A percentile compares a stretch with the other conserved stretches of the same genome.
phyloP scores from a whole-genome alignment of 2,888 invertebrate species.

The Caenorhabditis wallacei region DNA sequence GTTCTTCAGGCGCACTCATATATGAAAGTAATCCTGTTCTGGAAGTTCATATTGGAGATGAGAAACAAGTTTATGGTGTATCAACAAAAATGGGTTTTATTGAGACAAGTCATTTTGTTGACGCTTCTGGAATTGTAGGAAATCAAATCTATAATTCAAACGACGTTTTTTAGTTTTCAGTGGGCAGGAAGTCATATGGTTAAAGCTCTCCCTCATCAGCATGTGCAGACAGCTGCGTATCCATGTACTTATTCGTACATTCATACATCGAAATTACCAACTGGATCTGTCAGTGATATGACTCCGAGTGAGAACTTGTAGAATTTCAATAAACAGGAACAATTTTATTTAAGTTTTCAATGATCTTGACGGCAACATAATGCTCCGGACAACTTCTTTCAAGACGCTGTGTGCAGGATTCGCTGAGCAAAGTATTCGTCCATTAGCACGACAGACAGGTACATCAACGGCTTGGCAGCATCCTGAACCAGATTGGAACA shows the following conservation, averaged over 20 bases:
- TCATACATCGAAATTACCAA: constrained; percentile 76
- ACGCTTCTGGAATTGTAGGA: constrained; percentile 91
- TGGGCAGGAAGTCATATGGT: constrained; percentile 79
- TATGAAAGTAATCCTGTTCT: constrained; percentile 69
- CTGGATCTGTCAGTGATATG: constrained; percentile 85
- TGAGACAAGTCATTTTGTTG: constrained; percentile 94
- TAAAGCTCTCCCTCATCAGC: constrained; percentile 74
- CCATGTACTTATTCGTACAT: constrained; percentile 82
- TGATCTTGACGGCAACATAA: constrained; percentile 92
- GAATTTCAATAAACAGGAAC: background rate
- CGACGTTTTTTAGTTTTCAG: constrained; percentile 79
- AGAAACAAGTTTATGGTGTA: constrained; percentile 87
- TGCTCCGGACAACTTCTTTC: constrained; percentile 87
- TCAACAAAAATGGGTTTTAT: constrained; percentile 89
- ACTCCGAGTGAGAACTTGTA: constrained; percentile 89
- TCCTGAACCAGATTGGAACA: constrained; percentile 91
- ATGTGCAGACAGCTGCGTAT: constrained; percentile 77
- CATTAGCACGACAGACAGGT: constrained; percentile 63
- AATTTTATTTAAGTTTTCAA: constrained; percentile 87
- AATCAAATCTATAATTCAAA: background rate
- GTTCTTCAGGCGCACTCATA: constrained; percentile 67
- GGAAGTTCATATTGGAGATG: constrained; percentile 75
- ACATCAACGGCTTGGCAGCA: constrained; percentile 80
- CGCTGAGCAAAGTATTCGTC: constrained; percentile 69
- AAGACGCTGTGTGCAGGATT: constrained; percentile 81